These are phyloP conservation scores for Eucera pruinosa DNA, from an alignment of 2,888 invertebrate genomes.

Conservation along the genomic window DNA sequence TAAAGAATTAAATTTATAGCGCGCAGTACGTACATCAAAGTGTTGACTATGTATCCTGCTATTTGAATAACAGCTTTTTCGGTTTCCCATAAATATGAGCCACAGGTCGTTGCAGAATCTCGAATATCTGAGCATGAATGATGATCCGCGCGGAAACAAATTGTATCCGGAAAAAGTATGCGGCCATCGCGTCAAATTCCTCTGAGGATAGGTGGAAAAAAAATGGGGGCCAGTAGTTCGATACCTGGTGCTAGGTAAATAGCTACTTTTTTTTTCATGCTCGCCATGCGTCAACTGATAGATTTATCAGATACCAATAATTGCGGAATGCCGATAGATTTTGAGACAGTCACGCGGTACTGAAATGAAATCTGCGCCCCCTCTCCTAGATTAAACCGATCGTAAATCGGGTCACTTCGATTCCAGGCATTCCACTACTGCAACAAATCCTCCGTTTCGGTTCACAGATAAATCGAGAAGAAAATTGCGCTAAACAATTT, in stretches of 20 bases:
- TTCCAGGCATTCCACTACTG: slow-evolving; percentile 14
- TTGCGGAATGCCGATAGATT: slow-evolving; percentile 46
- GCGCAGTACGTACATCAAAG: too few species aligned
- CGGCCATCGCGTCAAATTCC: slow-evolving; percentile 9
- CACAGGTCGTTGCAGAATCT: slow-evolving; percentile 1
- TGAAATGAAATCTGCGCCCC: slow-evolving; percentile 37
- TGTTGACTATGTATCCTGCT: too few species aligned
- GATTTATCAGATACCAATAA: slow-evolving; percentile 56
- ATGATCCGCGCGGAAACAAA: not conserved
- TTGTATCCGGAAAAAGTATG: not conserved
- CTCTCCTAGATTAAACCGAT: not conserved
- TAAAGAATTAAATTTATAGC: too few species aligned
- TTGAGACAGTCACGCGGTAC: slow-evolving; percentile 31
- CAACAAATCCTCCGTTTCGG: slow-evolving; percentile 18
- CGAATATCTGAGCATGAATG: not conserved
- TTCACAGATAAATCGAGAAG: slow-evolving; percentile 13
- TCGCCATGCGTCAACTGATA: slow-evolving; percentile 17
- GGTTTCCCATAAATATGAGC: not conserved
- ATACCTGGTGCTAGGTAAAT: slow-evolving; percentile 1
- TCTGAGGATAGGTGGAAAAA: slow-evolving; percentile 2
- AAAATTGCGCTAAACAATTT: slow-evolving; percentile 13
- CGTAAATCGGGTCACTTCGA: slow-evolving; percentile 50
- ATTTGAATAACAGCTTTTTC: not conserved
- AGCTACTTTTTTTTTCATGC: slow-evolving; percentile 28
- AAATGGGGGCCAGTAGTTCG: too few species aligned